Percentiles rank a stretch among this genome's conserved stretches.
Evolutionary conservation across 1,140 invertebrate genomes (phyloP).

Genomic region (Zaprionus inermis): DNA sequence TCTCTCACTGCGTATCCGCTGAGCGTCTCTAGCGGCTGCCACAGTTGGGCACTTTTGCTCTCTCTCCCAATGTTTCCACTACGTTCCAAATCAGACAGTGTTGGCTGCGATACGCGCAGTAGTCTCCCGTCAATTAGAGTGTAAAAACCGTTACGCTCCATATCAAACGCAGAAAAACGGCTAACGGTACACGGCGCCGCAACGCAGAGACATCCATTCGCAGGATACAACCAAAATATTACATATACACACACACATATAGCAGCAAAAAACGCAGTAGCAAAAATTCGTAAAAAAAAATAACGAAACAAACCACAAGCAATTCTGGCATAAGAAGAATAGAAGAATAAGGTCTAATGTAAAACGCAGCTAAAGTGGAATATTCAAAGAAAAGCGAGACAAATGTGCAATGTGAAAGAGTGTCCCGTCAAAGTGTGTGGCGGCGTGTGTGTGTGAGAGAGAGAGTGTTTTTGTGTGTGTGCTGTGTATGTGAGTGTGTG

Average conservation of each 20-base stretch:
- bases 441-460: conserved; percentile 33
- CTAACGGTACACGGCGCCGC: conserved; percentile 55
- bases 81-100: conserved; percentile 35
- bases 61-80: conserved; percentile 9
- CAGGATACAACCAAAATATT: conserved; percentile 78
- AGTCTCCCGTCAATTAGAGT: conserved; percentile 79
- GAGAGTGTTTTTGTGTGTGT: conserved; percentile 38
- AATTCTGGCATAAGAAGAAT: conserved; percentile 21
- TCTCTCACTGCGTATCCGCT: background rate
- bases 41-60: conserved; percentile 41
- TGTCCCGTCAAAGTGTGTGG: conserved; percentile 41
- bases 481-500: conserved; percentile 22
- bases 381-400: conserved; percentile 31
- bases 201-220: conserved; percentile 64
- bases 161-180: conserved; percentile 37
- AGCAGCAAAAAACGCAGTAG: conserved; percentile 11
- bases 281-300: conserved; percentile 23
- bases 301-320: conserved; percentile 52
- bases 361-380: conserved; percentile 13
- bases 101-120: conserved; percentile 61
- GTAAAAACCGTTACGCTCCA: conserved; percentile 76
- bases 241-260: conserved; percentile 58
- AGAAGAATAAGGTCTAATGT: conserved; percentile 8
- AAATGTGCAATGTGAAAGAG: conserved; percentile 76
- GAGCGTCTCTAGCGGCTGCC: conserved; percentile 27